A percentile compares a stretch with the other conserved stretches of the same genome.
These are phyloP conservation scores for Isoperla grammatica DNA, from an alignment of 2,888 invertebrate species.

Conservation along the genomic window DNA sequence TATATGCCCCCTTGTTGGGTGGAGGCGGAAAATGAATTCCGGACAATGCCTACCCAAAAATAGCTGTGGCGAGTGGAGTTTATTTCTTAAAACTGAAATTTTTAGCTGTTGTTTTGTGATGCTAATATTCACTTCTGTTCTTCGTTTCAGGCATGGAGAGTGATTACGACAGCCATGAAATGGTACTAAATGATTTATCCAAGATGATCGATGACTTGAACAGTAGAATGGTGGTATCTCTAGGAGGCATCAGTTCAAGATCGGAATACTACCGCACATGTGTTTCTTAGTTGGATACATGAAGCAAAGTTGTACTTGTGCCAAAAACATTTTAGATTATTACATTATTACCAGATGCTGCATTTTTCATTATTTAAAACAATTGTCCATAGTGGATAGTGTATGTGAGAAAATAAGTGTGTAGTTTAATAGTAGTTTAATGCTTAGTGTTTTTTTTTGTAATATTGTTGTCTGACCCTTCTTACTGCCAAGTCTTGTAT, in stretches of 20 bases:
- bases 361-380: neutral
- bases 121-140: slow-evolving; percentile 16
- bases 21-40: too few relatives aligned
- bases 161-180: slow-evolving; percentile 61
- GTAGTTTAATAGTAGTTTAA: neutral
- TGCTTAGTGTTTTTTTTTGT: neutral
- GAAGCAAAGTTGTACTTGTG: slow-evolving; percentile 1
- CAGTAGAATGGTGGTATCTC: slow-evolving; percentile 55
- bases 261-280: slow-evolving; percentile 60
- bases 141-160: slow-evolving; percentile 53
- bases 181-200: slow-evolving; percentile 53
- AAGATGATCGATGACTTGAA: slow-evolving; percentile 56
- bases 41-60: too few relatives aligned
- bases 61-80: slow-evolving; percentile 34
- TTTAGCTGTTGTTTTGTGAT: neutral
- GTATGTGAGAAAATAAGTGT: slow-evolving; percentile 2
- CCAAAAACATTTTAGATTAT: slow-evolving; percentile 17
- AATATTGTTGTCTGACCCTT: neutral
- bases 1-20: too few relatives aligned
- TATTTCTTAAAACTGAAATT: neutral
- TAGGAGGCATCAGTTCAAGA: slow-evolving; percentile 53
- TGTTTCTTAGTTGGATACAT: slow-evolving; percentile 25
- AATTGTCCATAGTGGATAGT: slow-evolving; percentile 2
- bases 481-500: too few relatives aligned
- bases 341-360: slow-evolving; percentile 7